Base-by-base conservation (phyloP, 2,797 vertebrate genomes). In the Rhinoraja longicauda region DNA sequence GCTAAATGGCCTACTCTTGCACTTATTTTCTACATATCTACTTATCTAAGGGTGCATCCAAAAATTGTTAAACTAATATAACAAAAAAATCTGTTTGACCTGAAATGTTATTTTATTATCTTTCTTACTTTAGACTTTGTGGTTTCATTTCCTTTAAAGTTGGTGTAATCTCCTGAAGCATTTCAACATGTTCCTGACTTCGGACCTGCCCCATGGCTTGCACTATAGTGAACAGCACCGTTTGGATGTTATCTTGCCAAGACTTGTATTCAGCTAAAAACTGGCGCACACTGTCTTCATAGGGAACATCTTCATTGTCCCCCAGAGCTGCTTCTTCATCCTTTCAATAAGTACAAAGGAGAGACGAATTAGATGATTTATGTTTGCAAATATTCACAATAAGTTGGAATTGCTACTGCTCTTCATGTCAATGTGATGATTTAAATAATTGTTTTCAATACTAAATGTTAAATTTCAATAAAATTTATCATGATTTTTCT, bases 231-330 rank as follows among this genome's bases (percentile, higher is more conserved):
- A 99, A 99, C 93, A 99, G 94, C 93, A 98, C 98, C 4, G 98
- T 97, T 96, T 99, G 99, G 95, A 99, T 97, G 95, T 99, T 99
- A 96, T 99, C 98, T 94, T 99, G 99, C 99, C 99, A 99, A 0
- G 97, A 98, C 94, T 99, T 99, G 96, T 99, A 99, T 96, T 99
- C 98, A 0, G 97, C 95, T 95, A 99, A 96, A 96, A 98, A 99
- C 95, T 99, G 98, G 86, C 98, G 98, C 94, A 99, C 98, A 75
- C 99, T 99, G 93, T 97, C 98, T 93, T 99, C 98, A 93, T 98
- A 99, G 1, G 97, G 96, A 95, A 99, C 97, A 93, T 99, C 98
- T 95, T 99, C 99, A 67, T 98, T 98, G 13, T 99, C 99, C 0
- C 97, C 97, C 94, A 99, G 75, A 9, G 98, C 98, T 0, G 97